Percentiles rank a stretch among this genome's conserved stretches.
phyloP scores from a whole-genome alignment of 2,888 invertebrate genomes.

The Dicycla oo region DNA sequence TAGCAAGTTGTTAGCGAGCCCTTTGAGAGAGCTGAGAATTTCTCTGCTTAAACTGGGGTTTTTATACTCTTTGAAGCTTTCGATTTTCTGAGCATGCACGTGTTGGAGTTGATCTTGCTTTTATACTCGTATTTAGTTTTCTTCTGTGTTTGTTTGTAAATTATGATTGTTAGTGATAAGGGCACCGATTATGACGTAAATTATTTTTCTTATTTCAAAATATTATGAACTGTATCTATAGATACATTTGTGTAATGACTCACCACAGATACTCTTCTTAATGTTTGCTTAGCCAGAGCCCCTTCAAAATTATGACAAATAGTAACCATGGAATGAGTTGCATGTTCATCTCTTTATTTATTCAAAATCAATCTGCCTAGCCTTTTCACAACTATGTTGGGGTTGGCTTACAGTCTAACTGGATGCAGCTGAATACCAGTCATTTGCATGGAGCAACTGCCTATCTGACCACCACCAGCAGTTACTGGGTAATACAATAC shows the following conservation, averaged over 20 bases:
- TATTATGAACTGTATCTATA: background rate
- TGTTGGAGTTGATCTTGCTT: background rate
- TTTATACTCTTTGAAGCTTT: conserved; percentile 45
- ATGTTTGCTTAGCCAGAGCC: background rate
- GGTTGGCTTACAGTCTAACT: no score
- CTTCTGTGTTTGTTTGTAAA: background rate
- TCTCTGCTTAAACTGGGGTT: conserved; percentile 36
- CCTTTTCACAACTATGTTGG: no score
- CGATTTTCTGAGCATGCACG: conserved; percentile 38
- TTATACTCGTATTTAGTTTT: background rate
- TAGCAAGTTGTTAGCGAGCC: conserved; percentile 67
- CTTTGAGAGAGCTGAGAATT: conserved; percentile 56
- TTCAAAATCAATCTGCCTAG: no score
- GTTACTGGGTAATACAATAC: no score
- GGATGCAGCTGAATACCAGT: no score
- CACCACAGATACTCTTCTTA: background rate
- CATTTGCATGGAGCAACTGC: no score
- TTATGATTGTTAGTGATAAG: background rate
- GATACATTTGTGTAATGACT: background rate
- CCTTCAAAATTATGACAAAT: background rate
- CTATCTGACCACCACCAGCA: no score
- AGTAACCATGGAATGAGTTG: background rate
- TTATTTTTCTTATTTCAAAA: background rate
- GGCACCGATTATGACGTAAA: background rate
- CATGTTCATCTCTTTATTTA: background rate